Percentiles rank a stretch among this genome's conserved stretches.
These are phyloP conservation scores for Cheilosia vernalis DNA, from an alignment of 2,888 invertebrate genomes.

Conservation along the genomic window DNA sequence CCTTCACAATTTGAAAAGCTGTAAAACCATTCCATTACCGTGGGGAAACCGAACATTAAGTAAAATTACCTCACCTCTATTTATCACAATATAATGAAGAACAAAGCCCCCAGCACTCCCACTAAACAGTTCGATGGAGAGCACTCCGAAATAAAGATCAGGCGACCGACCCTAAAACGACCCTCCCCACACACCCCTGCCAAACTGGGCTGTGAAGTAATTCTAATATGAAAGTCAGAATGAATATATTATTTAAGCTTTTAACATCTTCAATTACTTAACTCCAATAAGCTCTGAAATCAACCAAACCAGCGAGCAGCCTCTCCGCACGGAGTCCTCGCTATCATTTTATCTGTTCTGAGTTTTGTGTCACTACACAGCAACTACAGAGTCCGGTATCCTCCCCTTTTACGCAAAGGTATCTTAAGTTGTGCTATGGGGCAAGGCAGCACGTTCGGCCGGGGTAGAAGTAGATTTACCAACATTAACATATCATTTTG, in stretches of 20 bases:
- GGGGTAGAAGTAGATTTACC: constrained; percentile 68
- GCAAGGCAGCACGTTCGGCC: constrained; percentile 23
- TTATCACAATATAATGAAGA: constrained; percentile 57
- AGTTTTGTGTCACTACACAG: constrained; percentile 60
- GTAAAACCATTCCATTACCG: constrained; percentile 45
- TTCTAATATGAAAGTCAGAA: constrained; percentile 75
- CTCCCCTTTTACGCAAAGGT: constrained; percentile 24
- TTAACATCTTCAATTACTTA: constrained; percentile 79
- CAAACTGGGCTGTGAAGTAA: constrained; percentile 63
- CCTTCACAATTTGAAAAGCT: constrained; percentile 47
- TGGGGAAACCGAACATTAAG: constrained; percentile 49
- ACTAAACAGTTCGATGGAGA: constrained; percentile 3
- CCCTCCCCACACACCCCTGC: neutral
- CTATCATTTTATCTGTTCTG: constrained; percentile 56
- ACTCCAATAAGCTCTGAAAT: constrained; percentile 77
- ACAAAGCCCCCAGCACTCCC: constrained; percentile 22
- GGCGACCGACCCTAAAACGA: constrained; percentile 38
- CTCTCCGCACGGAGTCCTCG: neutral
- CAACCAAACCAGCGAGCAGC: constrained; percentile 54
- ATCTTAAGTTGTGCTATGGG: constrained; percentile 18
- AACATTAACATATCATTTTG: constrained; percentile 75
- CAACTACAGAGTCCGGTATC: constrained; percentile 41
- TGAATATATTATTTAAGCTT: constrained; percentile 78
- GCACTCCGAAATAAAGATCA: constrained; percentile 47
- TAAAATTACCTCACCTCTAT: constrained; percentile 66